phyloP scores from a whole-genome alignment of 2,797 vertebrate genomes.

The Macrochelys suwanniensis region DNA sequence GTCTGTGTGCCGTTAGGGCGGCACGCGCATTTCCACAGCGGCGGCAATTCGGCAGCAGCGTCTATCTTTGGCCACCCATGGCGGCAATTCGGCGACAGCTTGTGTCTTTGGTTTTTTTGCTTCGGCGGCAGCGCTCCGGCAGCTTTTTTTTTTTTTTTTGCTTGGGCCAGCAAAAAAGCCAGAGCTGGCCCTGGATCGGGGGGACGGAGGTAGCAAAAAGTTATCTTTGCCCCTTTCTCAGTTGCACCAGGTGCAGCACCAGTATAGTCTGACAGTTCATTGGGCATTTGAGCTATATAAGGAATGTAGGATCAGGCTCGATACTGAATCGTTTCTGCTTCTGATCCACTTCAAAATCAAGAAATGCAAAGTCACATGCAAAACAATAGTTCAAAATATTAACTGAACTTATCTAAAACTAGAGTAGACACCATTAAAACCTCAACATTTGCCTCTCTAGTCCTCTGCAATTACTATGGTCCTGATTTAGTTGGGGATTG shows the following conservation, averaged over 20 bases:
- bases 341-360: background rate
- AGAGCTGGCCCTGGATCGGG: no score
- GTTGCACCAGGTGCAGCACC: background rate
- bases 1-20: no score
- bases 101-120: no score
- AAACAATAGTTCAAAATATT: background rate
- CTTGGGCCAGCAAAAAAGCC: no score
- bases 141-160: no score
- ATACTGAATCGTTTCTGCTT: background rate
- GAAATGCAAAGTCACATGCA: background rate
- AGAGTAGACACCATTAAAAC: background rate
- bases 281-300: background rate
- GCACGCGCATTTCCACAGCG: no score
- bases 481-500: no score
- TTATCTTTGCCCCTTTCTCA: background rate
- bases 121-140: no score
- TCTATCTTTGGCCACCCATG: no score
- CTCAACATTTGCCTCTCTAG: background rate
- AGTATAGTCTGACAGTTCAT: background rate
- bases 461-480: background rate
- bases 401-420: background rate
- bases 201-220: background rate
- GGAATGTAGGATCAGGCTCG: background rate
- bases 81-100: no score
- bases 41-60: no score